Evolutionary conservation across 1,140 invertebrate genomes (phyloP).

Genomic region (Littorina saxatilis): DNA sequence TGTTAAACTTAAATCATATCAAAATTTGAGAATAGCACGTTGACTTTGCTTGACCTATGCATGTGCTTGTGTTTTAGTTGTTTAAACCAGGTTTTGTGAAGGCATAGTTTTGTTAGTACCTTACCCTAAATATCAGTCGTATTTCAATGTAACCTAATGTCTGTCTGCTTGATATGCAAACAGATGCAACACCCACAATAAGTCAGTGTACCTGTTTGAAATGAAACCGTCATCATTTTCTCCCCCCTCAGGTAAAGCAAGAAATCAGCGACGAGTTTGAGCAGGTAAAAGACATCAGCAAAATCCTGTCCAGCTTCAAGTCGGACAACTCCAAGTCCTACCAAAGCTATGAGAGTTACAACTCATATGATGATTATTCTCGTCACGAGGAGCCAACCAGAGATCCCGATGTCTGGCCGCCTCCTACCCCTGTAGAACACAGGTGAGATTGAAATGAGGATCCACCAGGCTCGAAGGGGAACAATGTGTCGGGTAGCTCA

Average conservation of each 20-base stretch:
- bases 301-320: constrained; percentile 82
- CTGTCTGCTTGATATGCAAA: too few species aligned
- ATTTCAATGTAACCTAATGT: too few species aligned
- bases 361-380: constrained; percentile 50
- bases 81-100: too few species aligned
- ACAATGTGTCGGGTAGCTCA: too few species aligned
- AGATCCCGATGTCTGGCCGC: constrained; percentile 88
- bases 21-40: too few species aligned
- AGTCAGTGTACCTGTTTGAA: too few species aligned
- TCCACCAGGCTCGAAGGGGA: too few species aligned
- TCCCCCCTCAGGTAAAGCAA: constrained; percentile 84
- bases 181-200: too few species aligned
- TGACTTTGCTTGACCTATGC: too few species aligned
- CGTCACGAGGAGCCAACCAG: constrained; percentile 81
- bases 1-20: too few species aligned
- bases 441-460: constrained; percentile 79
- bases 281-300: constrained; percentile 89
- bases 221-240: not conserved
- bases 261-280: constrained; percentile 94
- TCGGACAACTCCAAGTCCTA: constrained; percentile 74
- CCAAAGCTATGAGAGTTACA: constrained; percentile 35
- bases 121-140: too few species aligned
- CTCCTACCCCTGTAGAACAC: constrained; percentile 89
- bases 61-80: constrained; percentile 2
- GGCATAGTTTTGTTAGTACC: too few species aligned